Percentiles rank a stretch among this genome's conserved stretches.
phyloP scores from a whole-genome alignment of 2,113 vertebrate genomes.

The Vulpes lagopus region DNA sequence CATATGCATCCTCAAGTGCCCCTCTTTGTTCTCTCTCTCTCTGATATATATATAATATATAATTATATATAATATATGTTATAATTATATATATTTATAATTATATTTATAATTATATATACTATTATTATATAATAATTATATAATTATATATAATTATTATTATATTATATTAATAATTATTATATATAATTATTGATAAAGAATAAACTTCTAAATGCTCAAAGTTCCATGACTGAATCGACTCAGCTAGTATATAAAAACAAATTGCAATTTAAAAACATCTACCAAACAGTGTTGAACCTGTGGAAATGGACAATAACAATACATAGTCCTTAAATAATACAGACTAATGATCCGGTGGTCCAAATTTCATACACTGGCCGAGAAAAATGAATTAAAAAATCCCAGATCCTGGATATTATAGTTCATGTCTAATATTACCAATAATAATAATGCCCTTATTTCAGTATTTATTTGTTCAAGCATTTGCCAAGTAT shows the following conservation, averaged over 20 bases:
- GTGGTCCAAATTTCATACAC: background rate
- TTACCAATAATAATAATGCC: background rate
- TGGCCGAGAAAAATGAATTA: background rate
- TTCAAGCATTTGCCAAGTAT: background rate
- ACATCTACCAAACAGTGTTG: background rate
- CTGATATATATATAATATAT: background rate
- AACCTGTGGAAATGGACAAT: background rate
- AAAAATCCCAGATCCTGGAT: background rate
- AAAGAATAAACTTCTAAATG: background rate
- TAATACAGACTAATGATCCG: background rate
- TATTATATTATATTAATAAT: too few species aligned
- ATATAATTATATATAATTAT: background rate
- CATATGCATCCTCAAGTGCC: background rate
- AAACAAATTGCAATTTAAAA: background rate
- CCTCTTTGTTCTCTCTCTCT: background rate
- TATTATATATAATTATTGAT: background rate
- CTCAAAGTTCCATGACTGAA: background rate
- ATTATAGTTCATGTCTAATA: background rate
- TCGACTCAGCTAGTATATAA: background rate
- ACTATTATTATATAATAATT: too few species aligned
- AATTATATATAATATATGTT: too few species aligned
- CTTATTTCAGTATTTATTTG: background rate
- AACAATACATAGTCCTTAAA: too few species aligned
- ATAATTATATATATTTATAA: background rate
- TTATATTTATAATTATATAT: background rate